phyloP scores from a whole-genome alignment of 2,113 vertebrate species.

The Lathamus discolor region DNA sequence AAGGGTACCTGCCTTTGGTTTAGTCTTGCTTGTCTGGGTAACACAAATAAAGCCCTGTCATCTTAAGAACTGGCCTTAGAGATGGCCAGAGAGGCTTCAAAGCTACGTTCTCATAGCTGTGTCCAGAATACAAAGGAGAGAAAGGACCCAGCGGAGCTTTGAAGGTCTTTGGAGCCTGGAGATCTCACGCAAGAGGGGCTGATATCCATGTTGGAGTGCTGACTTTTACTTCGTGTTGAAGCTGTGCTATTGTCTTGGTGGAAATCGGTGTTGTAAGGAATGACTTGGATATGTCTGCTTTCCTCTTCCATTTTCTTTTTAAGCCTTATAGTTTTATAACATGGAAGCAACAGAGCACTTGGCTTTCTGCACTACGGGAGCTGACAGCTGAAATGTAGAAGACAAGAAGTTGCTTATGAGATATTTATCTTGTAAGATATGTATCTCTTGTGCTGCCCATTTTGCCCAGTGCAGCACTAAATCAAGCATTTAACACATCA shows the following conservation, averaged over 20 bases:
- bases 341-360: background rate
- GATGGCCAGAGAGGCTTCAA: background rate
- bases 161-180: background rate
- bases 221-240: background rate
- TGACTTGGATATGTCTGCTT: background rate
- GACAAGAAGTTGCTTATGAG: background rate
- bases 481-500: background rate
- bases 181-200: background rate
- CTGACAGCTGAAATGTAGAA: background rate
- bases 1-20: background rate
- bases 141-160: background rate
- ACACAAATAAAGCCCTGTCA: background rate
- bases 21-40: background rate
- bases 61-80: background rate
- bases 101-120: background rate
- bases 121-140: background rate
- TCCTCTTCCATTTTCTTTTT: background rate
- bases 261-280: background rate
- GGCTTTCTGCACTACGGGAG: background rate
- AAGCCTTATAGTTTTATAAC: background rate
- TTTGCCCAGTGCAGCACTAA: background rate
- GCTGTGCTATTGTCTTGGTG: background rate
- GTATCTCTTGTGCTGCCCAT: background rate
- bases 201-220: accelerated
- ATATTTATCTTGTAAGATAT: background rate